These are phyloP conservation scores for Dendrolimus kikuchii DNA, from an alignment of 1,140 invertebrate species.

Conservation along the genomic window DNA sequence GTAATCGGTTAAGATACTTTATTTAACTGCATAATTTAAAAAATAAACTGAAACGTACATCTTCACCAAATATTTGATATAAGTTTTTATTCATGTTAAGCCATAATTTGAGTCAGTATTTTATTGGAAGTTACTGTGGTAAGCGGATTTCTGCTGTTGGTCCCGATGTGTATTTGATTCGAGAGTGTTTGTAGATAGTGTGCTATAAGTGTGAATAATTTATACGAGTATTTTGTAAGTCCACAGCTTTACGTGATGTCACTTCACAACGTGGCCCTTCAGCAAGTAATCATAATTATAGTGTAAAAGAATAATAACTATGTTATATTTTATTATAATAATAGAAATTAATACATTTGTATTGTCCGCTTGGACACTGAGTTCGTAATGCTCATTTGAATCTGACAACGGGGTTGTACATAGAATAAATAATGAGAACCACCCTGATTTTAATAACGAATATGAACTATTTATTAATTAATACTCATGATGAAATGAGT, in stretches of 20 bases:
- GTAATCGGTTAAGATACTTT: slow-evolving; percentile 46
- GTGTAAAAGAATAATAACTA: slow-evolving; percentile 29
- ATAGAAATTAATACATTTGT: slow-evolving; percentile 38
- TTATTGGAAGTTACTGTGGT: slow-evolving; percentile 58
- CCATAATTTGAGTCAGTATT: slow-evolving; percentile 70
- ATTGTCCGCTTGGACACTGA: slow-evolving; percentile 46
- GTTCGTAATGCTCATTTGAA: slow-evolving; percentile 59
- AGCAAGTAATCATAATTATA: slow-evolving; percentile 48
- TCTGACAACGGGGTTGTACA: slow-evolving; percentile 49
- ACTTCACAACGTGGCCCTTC: slow-evolving; percentile 52
- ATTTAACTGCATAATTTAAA: slow-evolving; percentile 56
- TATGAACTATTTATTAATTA: slow-evolving; percentile 45
- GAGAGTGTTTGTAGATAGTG: slow-evolving; percentile 69
- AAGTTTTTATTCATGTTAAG: slow-evolving; percentile 67
- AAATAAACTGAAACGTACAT: slow-evolving; percentile 50
- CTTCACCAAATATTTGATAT: slow-evolving; percentile 70
- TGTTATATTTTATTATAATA: slow-evolving; percentile 63
- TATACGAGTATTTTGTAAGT: slow-evolving; percentile 70
- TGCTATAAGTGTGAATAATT: slow-evolving; percentile 72
- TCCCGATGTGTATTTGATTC: slow-evolving; percentile 48
- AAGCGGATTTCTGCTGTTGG: slow-evolving; percentile 58
- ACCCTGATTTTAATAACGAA: slow-evolving; percentile 51
- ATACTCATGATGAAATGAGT: slow-evolving; percentile 32
- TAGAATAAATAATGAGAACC: slow-evolving; percentile 35
- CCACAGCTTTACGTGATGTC: slow-evolving; percentile 67